phyloP scores from a whole-genome alignment of 2,888 invertebrate species.

The Alentia gelatinosa region DNA sequence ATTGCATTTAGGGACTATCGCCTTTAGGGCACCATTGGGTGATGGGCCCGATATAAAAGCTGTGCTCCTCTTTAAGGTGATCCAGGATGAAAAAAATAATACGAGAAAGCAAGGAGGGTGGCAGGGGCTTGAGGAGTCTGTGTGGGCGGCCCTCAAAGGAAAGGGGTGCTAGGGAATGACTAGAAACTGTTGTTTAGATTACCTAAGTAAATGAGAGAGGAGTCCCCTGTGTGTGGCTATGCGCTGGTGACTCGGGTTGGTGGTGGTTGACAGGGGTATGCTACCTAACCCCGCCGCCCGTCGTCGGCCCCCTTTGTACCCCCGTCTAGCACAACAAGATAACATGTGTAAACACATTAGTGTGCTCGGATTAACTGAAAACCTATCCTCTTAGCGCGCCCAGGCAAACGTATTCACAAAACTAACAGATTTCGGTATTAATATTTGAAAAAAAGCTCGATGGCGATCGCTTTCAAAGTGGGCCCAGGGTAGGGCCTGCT shows the following conservation, averaged over 20 bases:
- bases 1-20: no score
- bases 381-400: slow-evolving; percentile 30
- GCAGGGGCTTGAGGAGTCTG: neutral
- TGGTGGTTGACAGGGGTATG: neutral
- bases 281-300: slow-evolving; percentile 9
- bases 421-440: slow-evolving; percentile 48
- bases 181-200: slow-evolving; percentile 12
- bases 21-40: no score
- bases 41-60: no score
- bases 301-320: slow-evolving; percentile 8
- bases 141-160: no score
- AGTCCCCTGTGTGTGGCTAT: neutral
- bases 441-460: slow-evolving; percentile 6
- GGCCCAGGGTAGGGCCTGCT: neutral
- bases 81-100: neutral
- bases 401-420: slow-evolving; percentile 45
- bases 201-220: neutral
- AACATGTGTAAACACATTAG: slow-evolving; percentile 52
- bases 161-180: no score
- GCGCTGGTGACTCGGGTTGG: slow-evolving; percentile 17
- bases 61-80: neutral
- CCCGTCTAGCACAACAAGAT: slow-evolving; percentile 18
- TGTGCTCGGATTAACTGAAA: slow-evolving; percentile 51
- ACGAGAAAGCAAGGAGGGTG: neutral
- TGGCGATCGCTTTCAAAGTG: slow-evolving; percentile 17